These are phyloP conservation scores for Hanleya hanleyi DNA, from an alignment of 2,888 invertebrate genomes.

Conservation along the genomic window DNA sequence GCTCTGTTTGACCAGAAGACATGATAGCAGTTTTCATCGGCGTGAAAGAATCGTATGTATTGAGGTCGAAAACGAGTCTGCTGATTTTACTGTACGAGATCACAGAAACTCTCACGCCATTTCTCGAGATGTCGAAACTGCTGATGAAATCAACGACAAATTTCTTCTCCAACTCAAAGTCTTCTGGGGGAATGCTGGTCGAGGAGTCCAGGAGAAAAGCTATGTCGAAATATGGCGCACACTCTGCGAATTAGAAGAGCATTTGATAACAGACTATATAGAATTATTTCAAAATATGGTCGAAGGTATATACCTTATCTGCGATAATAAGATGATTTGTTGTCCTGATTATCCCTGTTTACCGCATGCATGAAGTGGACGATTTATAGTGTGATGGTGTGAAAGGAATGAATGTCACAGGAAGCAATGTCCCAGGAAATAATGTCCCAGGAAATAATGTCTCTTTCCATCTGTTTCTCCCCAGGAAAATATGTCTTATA, in stretches of 20 bases:
- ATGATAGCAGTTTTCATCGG: background rate
- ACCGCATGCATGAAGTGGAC: no score
- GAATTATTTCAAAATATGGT: no score
- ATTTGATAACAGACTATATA: no score
- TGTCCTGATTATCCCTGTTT: no score
- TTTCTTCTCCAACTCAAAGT: background rate
- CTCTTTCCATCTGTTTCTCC: no score
- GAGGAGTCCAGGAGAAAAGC: background rate
- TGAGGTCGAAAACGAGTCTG: background rate
- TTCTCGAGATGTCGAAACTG: background rate
- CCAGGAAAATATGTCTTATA: no score
- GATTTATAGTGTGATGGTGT: no score
- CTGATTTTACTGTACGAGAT: background rate
- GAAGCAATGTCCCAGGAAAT: no score
- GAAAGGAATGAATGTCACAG: no score
- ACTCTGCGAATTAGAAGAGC: background rate
- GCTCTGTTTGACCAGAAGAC: background rate
- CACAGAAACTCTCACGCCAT: background rate
- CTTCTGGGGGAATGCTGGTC: background rate
- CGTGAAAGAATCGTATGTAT: background rate
- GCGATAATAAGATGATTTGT: no score
- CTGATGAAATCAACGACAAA: background rate
- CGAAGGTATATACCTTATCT: no score
- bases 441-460: no score
- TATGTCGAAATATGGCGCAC: background rate